Evolutionary conservation across 35 echinoderm and acorn worm species (phyloP), one percentile per base, ranked within the genome.

Genomic region (Anneissia japonica): DNA sequence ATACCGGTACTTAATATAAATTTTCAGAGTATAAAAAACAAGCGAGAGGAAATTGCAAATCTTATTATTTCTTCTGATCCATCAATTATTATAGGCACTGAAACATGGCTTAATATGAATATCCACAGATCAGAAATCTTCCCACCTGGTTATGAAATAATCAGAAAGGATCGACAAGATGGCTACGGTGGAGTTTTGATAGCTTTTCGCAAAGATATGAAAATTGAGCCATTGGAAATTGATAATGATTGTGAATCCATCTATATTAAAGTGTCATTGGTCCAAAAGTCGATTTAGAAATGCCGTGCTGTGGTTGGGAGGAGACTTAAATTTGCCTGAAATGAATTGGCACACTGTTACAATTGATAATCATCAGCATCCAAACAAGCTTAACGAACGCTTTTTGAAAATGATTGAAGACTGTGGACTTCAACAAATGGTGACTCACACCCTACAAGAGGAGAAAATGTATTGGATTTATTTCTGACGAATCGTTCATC

Each of bases 251-350:
- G n/a, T n/a, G n/a, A n/a, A n/a, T n/a, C n/a, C n/a, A n/a, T n/a
- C n/a, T n/a, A n/a, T n/a, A n/a, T n/a, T n/a, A n/a, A n/a, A n/a
- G n/a, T n/a, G n/a, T n/a, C n/a, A n/a, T n/a, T n/a, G n/a, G n/a
- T n/a, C n/a, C n/a, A n/a, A n/a, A n/a, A n/a, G n/a, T n/a, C n/a
- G n/a, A n/a, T n/a, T n/a, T n/a, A 86, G 40, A 39, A 86, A 86
- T 11, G 85, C 85, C n/a, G 85, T 86, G 28, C 33, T 88, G 16
- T 82, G 87, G 46, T 82, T 88, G 26, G 77, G 45, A 40, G 87
- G 87, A 32, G 85, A 87, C 56, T 0, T 80, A 0, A 87, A 87
- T 46, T 45, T 87, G 1, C 85, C 75, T 21, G 85, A 87, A 21
- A 55, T 87, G 23, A 23, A 79, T 33, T 87, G 85, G 85, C 0